Evolutionary conservation across 2,797 vertebrate species (phyloP), one percentile per base, ranked within the genome.

Genomic region (Falco peregrinus): DNA sequence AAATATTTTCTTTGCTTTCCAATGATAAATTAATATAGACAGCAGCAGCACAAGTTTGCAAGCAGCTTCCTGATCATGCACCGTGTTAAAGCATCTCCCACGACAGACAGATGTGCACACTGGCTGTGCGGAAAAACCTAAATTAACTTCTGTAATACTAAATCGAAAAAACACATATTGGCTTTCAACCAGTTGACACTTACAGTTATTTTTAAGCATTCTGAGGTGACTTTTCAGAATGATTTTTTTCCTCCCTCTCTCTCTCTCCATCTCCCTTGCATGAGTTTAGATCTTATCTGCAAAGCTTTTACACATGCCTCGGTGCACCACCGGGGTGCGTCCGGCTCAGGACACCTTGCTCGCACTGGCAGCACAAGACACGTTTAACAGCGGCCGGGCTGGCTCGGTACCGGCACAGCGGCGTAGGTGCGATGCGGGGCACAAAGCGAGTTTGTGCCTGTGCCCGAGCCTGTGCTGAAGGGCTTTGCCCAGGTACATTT

Each of bases 401-500:
- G 54, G 16, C 51, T 39, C 82, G 0, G 1, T 29, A 19, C 2
- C 31, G 85, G 28, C 1, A 0, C 81, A 5, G 14, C 0, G 0
- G 53, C 0, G 25, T 15, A 13, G 63, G 63, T 20, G 54, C 4
- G 26, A 59, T 2, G 39, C 4, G 4, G 0, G 56, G n/a, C 29
- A 13, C 2, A 31, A 41, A 5, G 16, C 1, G 79, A 6, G 33
- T 50, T 20, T 2, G 9, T 24, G 68, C 33, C 24, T 8, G 35
- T 22, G 29, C 50, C 51, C 5, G 3, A 37, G 83, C 53, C 37
- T 14, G 0, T 0, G 31, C 59, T 18, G 33, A 43, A 24, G 11
- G 7, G 56, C 59, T 47, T 35, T 63, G 39, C 47, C 54, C 69
- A 21, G 37, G 33, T 5, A 25, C 2, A 0, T n/a, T 60, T 22